Evolutionary conservation across 1,140 invertebrate species (phyloP), one percentile per base, ranked within the genome.

Genomic region (Conus ventricosus): DNA sequence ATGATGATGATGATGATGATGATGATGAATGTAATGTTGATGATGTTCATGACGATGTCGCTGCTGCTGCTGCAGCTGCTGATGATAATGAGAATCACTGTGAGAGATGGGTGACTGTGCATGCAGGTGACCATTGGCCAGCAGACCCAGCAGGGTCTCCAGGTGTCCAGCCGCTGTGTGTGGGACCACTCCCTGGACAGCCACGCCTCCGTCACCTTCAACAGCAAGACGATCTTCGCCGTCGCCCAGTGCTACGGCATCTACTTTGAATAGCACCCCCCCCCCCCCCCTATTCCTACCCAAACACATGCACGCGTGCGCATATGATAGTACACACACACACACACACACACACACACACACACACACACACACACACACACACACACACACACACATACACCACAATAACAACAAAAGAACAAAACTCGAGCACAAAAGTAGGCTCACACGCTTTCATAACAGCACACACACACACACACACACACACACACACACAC

Each of bases 101-200:
- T 23, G 67, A 20, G 39, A 39, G 39, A 39, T 39, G 39, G 39
- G 39, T 39, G 39, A 39, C 39, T 39, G 60, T 63, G 11, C 10
- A 13, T 60, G 83, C 83, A 84, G 83, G 93, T 94, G 51, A 84
- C 92, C 13, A 76, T 95, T 15, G 93, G 93, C 15, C 91, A 95
- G 89, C 90, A 92, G 51, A 86, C 63, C 6, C 82, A 91, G 23
- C 94, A 94, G 85, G 91, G 91, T 15, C 88, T 95, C 8, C 88
- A 92, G 89, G 87, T 91, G 15, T 92, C 89, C 1, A 95, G 94
- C 85, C 85, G 94, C 27, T 93, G 93, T 87, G 71, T 94, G 4
- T 94, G 94, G 94, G 91, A 94, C 88, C 89, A 91, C 20, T 90
- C 88, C n/a, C 84, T 89, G 7, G 94, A 95, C 88, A 93, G 88